A percentile compares a stretch with the other conserved stretches of the same genome.
Conservation (phyloP, 2,797 vertebrate genomes). For the Columba guinea region DNA sequence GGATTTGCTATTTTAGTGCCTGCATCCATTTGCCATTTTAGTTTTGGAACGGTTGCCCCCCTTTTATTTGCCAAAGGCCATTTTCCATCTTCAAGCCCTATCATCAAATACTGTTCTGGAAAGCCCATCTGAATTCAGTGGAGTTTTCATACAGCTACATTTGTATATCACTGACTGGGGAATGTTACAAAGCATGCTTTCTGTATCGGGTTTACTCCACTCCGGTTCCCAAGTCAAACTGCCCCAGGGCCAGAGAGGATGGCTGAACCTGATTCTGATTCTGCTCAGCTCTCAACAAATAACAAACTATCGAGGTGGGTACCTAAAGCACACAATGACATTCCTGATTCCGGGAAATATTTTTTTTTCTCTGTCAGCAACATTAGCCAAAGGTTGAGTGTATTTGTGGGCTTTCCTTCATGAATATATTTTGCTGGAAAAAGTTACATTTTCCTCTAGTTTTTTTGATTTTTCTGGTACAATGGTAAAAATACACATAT, state of each 20-base stretch:
- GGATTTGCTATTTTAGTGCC: not conserved
- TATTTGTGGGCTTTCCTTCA: not conserved
- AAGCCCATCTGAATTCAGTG: not conserved
- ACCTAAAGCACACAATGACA: not conserved
- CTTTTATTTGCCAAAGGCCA: not conserved
- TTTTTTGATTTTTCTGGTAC: not conserved
- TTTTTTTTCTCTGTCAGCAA: not conserved
- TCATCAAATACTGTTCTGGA: not conserved
- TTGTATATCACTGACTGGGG: not conserved
- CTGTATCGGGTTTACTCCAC: not conserved
- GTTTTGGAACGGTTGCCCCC: not conserved
- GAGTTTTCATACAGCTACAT: not conserved
- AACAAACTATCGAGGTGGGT: constrained; percentile 5
- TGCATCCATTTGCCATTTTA: not conserved
- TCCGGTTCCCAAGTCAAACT: not conserved
- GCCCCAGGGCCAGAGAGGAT: not conserved
- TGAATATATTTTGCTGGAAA: not conserved
- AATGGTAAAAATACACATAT: not conserved
- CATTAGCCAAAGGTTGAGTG: not conserved
- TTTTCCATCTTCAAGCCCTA: not conserved
- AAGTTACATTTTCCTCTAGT: not conserved
- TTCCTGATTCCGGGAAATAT: not conserved
- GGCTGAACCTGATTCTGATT: constrained; percentile 15
- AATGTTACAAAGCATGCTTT: not conserved
- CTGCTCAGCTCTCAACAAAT: not conserved